Evolutionary conservation across 2,113 vertebrate species (phyloP).

Genomic region (Girardinichthys multiradiatus): DNA sequence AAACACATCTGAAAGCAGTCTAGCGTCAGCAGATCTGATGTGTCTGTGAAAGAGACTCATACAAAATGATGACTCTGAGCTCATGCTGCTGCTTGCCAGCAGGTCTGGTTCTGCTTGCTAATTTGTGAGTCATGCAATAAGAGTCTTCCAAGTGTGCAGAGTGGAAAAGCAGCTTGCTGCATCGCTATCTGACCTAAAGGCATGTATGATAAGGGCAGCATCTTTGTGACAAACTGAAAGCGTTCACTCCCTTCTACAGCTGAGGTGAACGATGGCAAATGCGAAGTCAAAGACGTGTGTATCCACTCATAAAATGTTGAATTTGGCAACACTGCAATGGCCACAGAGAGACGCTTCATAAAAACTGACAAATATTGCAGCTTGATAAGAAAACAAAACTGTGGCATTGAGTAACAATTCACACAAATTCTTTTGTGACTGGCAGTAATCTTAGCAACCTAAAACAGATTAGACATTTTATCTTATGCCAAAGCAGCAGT

Average conservation of each 20-base stretch:
- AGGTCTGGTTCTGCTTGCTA: conserved; percentile 42
- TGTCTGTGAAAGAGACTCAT: conserved; percentile 48
- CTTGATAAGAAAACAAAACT: conserved; percentile 56
- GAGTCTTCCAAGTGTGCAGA: conserved; percentile 22
- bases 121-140: conserved; percentile 59
- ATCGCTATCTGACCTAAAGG: conserved; percentile 21
- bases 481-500: conserved; percentile 32
- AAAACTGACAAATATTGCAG: conserved; percentile 58
- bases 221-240: conserved; percentile 19
- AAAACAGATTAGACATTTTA: conserved; percentile 64
- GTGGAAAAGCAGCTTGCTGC: conserved; percentile 5
- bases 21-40: conserved; percentile 41
- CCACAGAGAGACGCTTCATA: conserved; percentile 62
- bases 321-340: conserved; percentile 56
- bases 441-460: conserved; percentile 56
- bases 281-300: conserved; percentile 30
- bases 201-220: conserved; percentile 31
- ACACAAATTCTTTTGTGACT: conserved; percentile 52
- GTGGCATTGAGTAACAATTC: conserved; percentile 66
- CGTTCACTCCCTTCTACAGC: conserved; percentile 30
- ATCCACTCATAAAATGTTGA: conserved; percentile 57
- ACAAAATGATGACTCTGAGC: conserved; percentile 54
- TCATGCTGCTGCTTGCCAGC: conserved; percentile 68
- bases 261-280: conserved; percentile 46
- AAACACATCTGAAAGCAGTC: conserved; percentile 33